Percentiles rank a stretch among this genome's conserved stretches.
Conservation (phyloP, 2,888 invertebrate species). For the Apodemia hepburni region DNA sequence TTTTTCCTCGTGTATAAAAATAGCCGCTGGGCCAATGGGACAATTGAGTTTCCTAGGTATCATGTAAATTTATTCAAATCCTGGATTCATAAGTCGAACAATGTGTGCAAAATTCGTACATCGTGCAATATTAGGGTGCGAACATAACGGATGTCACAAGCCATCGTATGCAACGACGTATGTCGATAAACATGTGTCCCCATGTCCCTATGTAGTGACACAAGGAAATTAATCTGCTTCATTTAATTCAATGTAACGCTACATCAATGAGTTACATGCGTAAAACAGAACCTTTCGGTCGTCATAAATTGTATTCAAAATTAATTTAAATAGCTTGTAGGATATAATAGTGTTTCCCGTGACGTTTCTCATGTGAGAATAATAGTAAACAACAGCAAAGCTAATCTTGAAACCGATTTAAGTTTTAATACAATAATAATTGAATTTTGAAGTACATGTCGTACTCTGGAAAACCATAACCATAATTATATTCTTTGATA, state of each 20-base stretch:
- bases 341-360: no score
- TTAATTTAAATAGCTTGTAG: no score
- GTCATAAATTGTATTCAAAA: background rate
- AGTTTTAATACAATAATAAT: no score
- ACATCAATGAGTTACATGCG: background rate
- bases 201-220: slow-evolving; percentile 6
- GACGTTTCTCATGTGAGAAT: no score
- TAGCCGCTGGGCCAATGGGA: no score
- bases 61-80: background rate
- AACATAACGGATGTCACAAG: slow-evolving; percentile 18
- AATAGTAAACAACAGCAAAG: no score
- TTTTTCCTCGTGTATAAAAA: no score
- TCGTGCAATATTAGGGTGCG: slow-evolving; percentile 1
- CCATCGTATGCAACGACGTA: slow-evolving; percentile 13
- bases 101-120: background rate
- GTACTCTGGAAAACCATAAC: no score
- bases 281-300: background rate
- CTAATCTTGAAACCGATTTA: no score
- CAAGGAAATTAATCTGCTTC: slow-evolving; percentile 19
- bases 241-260: slow-evolving; percentile 13
- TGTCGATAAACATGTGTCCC: slow-evolving; percentile 16
- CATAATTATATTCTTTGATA: no score
- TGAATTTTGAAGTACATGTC: no score
- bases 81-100: background rate
- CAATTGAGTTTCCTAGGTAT: no score